phyloP scores from a whole-genome alignment of 2,888 invertebrate species.

The Metallyticus violacea region DNA sequence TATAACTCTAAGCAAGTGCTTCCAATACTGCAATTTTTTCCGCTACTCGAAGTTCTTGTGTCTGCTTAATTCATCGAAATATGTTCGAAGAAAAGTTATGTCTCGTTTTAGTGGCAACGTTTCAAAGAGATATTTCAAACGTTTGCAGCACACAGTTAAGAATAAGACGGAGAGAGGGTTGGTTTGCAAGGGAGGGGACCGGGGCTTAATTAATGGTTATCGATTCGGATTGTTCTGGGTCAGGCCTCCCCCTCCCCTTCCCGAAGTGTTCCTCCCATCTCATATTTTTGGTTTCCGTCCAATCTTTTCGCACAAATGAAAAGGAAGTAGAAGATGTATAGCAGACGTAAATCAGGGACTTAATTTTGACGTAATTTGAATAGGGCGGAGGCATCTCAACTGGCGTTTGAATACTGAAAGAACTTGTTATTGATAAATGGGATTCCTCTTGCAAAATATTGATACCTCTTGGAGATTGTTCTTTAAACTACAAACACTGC shows the following conservation, averaged over 20 bases:
- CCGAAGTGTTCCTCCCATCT: background rate
- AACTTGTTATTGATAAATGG: background rate
- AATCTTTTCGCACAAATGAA: slow-evolving; percentile 7
- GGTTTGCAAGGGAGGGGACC: background rate
- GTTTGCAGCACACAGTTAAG: background rate
- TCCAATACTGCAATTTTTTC: background rate
- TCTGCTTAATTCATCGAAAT: background rate
- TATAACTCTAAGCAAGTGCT: background rate
- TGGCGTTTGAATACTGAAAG: background rate
- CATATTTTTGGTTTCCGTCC: slow-evolving; percentile 17
- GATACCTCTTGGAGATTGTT: background rate
- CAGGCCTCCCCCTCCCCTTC: background rate
- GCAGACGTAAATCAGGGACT: slow-evolving; percentile 2
- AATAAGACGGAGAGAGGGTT: slow-evolving; percentile 4
- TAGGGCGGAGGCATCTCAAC: background rate
- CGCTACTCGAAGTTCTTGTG: background rate
- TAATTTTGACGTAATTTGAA: background rate
- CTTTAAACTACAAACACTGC: background rate
- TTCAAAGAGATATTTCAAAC: slow-evolving; percentile 17
- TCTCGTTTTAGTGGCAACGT: background rate
- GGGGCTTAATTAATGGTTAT: slow-evolving; percentile 16
- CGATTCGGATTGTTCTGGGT: slow-evolving; percentile 18
- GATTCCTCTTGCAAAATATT: background rate
- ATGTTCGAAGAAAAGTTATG: slow-evolving; percentile 4
- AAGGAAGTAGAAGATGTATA: slow-evolving; percentile 10